Conservation (phyloP, 2,888 invertebrate species). For the Hedya salicella region DNA sequence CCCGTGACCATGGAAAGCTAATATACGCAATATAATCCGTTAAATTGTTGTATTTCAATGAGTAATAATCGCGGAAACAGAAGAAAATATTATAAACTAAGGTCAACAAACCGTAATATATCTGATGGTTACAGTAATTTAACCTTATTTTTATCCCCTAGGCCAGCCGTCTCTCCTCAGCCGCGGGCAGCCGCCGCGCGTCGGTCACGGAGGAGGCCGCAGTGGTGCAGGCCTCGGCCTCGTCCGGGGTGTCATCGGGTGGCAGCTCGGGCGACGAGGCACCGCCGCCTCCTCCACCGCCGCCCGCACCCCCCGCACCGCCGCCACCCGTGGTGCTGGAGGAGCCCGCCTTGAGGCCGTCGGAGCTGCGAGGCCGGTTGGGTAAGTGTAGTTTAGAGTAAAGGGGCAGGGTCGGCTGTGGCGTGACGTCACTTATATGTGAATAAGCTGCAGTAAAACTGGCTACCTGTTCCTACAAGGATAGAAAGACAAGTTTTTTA, state of each 20-base stretch:
- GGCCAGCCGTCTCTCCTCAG: conserved; percentile 79
- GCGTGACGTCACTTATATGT: no score
- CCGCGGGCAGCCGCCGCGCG: conserved; percentile 76
- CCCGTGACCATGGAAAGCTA: no score
- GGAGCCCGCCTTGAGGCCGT: conserved; percentile 88
- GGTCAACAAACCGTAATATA: neutral
- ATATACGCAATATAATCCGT: no score
- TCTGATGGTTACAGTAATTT: neutral
- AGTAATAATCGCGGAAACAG: no score
- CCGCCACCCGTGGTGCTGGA: conserved; percentile 85
- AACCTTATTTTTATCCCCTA: conserved; percentile 46
- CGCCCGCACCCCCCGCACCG: conserved; percentile 81
- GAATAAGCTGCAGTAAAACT: neutral
- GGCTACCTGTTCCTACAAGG: no score
- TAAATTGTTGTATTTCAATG: no score
- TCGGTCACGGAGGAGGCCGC: conserved; percentile 72
- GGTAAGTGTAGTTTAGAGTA: conserved; percentile 69
- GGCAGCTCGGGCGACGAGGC: conserved; percentile 80
- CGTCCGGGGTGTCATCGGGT: conserved; percentile 77
- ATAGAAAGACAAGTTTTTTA: no score
- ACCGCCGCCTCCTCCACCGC: conserved; percentile 90
- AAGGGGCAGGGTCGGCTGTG: no score
- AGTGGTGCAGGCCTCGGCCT: conserved; percentile 67
- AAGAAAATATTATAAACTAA: no score
- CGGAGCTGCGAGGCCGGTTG: conserved; percentile 84